Evolutionary conservation across 2,888 invertebrate species (phyloP).

Genomic region (Drosophila demipolita): DNA sequence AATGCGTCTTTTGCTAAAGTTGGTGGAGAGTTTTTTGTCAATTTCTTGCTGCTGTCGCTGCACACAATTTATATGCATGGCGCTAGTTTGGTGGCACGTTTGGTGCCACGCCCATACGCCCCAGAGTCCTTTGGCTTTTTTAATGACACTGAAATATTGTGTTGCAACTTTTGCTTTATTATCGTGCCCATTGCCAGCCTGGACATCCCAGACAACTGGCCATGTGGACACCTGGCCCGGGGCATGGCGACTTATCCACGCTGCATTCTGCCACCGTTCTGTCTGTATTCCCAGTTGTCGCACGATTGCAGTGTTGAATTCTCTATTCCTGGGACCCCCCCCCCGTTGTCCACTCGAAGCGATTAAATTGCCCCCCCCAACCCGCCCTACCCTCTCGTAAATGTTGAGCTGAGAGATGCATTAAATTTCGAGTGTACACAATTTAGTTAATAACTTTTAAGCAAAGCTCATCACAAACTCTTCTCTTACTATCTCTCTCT

Average conservation of each 20-base stretch:
- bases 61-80: conserved; percentile 48
- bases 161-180: conserved; percentile 66
- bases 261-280: not conserved
- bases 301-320: conserved; percentile 13
- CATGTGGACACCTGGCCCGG: conserved; percentile 1
- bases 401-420: conserved; percentile 37
- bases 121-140: conserved; percentile 38
- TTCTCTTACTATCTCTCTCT: conserved; percentile 1
- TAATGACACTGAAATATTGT: conserved; percentile 71
- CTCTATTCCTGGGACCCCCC: not conserved
- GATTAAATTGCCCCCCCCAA: conserved; percentile 63
- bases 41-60: conserved; percentile 39
- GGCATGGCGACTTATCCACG: conserved; percentile 15
- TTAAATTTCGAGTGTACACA: conserved; percentile 63
- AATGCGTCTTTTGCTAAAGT: conserved; percentile 23
- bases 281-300: conserved; percentile 9
- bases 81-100: conserved; percentile 14
- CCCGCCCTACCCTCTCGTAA: conserved; percentile 28
- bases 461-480: conserved; percentile 67
- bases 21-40: conserved; percentile 8
- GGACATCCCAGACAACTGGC: conserved; percentile 1
- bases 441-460: conserved; percentile 73
- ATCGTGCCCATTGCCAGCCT: conserved; percentile 39
- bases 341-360: conserved; percentile 39
- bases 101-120: conserved; percentile 32